These are phyloP conservation scores for Scotopteryx bipunctaria DNA, from an alignment of 2,888 invertebrate species.

Conservation along the genomic window DNA sequence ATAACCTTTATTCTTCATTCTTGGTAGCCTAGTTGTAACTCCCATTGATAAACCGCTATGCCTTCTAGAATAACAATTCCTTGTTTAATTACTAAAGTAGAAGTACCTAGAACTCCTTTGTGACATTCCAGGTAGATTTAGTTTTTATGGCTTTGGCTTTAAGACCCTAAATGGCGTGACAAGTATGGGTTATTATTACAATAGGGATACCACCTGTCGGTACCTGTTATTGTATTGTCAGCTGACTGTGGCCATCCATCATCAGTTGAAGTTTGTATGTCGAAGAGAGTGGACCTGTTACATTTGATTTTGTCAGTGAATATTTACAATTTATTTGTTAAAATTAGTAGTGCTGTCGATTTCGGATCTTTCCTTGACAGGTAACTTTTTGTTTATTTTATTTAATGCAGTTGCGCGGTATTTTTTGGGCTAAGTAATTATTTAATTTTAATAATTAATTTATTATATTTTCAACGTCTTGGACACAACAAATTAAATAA, in stretches of 20 bases:
- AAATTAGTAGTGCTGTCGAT: conserved; percentile 16
- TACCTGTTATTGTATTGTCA: conserved; percentile 30
- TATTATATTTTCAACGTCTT: too few relatives aligned
- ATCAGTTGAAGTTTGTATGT: conserved; percentile 30
- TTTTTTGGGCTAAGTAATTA: too few relatives aligned
- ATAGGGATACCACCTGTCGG: conserved; percentile 34
- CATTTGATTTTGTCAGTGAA: conserved; percentile 16
- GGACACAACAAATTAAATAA: too few relatives aligned
- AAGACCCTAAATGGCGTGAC: conserved; percentile 24
- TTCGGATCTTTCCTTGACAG: conserved; percentile 27
- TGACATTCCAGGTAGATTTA: conserved; percentile 23
- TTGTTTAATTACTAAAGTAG: conserved; percentile 25
- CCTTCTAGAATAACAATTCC: conserved; percentile 5
- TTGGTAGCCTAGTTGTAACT: background rate
- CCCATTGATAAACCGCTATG: conserved; percentile 12
- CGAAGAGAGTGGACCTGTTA: conserved; percentile 22
- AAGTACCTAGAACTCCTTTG: conserved; percentile 30
- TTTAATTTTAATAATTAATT: too few relatives aligned
- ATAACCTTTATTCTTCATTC: background rate
- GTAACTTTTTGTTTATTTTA: conserved; percentile 21
- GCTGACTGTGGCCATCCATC: conserved; percentile 23
- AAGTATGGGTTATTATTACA: conserved; percentile 34
- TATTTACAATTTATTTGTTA: conserved; percentile 11
- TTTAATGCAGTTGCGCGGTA: background rate
- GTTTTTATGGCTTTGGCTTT: conserved; percentile 14